Conservation (phyloP, 1,140 invertebrate species). For the Schmidtea mediterranea region DNA sequence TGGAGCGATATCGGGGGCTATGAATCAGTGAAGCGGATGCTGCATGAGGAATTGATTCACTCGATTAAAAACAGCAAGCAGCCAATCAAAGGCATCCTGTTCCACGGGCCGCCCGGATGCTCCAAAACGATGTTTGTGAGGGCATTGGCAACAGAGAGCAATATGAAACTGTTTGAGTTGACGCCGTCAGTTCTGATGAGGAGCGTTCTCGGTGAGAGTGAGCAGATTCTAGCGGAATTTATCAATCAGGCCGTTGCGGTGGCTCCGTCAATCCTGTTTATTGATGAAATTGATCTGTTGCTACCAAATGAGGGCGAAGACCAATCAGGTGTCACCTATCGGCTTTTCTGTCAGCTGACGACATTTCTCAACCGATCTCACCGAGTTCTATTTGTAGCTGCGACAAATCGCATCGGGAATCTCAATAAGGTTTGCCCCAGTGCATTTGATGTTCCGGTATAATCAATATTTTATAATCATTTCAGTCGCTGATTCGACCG, state of each 20-base stretch:
- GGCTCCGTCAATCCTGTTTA: slow-evolving; percentile 19
- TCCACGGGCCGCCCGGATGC: slow-evolving; percentile 48
- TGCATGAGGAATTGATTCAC: slow-evolving; percentile 47
- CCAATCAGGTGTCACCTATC: slow-evolving; percentile 17
- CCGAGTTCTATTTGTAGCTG: slow-evolving; percentile 40
- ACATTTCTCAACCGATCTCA: not conserved
- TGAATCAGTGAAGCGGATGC: slow-evolving; percentile 49
- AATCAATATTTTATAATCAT: too few species aligned
- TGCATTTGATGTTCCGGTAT: too few species aligned
- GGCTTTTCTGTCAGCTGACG: slow-evolving; percentile 18
- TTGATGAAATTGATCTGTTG: slow-evolving; percentile 21
- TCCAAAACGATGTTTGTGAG: slow-evolving; percentile 43
- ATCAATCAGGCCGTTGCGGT: slow-evolving; percentile 13
- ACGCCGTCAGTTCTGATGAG: slow-evolving; percentile 32
- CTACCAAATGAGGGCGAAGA: slow-evolving; percentile 15
- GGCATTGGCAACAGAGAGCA: slow-evolving; percentile 35
- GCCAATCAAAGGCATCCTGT: slow-evolving; percentile 34
- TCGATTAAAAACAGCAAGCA: slow-evolving; percentile 33
- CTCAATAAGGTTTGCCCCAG: too few species aligned
- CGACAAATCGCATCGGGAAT: too few species aligned
- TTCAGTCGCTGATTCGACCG: slow-evolving; percentile 60
- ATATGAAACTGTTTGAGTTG: slow-evolving; percentile 40
- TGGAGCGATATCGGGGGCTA: slow-evolving; percentile 83
- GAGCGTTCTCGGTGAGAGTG: not conserved
- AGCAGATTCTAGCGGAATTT: not conserved